Percentiles rank a stretch among this genome's conserved stretches.
These are phyloP conservation scores for Vanessa tameamea DNA, from an alignment of 1,140 invertebrate species.

Conservation along the genomic window DNA sequence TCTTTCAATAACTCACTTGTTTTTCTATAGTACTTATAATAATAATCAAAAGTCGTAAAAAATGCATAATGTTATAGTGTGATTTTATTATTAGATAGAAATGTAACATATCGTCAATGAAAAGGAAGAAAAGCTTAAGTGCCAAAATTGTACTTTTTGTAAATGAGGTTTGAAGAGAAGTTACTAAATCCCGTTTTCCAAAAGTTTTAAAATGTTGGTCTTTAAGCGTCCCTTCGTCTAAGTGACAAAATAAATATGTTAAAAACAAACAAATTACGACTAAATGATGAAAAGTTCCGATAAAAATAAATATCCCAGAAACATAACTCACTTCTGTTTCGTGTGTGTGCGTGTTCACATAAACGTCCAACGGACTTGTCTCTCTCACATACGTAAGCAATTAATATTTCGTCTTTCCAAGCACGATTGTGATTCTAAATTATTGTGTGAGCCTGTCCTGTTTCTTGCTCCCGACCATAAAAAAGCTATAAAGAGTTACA, in stretches of 20 bases:
- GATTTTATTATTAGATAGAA: no score
- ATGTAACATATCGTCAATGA: no score
- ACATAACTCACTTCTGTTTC: background rate
- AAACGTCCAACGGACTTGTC: background rate
- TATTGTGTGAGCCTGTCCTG: constrained; percentile 18
- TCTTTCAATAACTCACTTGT: no score
- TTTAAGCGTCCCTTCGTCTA: no score
- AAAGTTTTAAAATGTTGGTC: no score
- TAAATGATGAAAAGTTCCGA: background rate
- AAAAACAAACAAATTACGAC: background rate
- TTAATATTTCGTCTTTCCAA: constrained; percentile 26
- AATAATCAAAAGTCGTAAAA: no score
- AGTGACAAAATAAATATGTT: background rate
- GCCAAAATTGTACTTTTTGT: no score
- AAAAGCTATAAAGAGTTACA: background rate
- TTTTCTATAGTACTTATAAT: no score
- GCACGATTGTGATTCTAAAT: constrained; percentile 17
- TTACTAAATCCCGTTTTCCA: no score
- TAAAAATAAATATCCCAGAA: background rate
- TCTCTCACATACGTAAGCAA: constrained; percentile 21
- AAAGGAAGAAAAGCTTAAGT: no score
- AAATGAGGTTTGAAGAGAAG: no score
- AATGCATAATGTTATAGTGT: no score
- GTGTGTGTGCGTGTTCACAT: background rate
- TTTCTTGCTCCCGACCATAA: constrained; percentile 3